Evolutionary conservation across 2,797 vertebrate genomes (phyloP), one percentile per base, ranked within the genome.

Genomic region (Netta rufina): DNA sequence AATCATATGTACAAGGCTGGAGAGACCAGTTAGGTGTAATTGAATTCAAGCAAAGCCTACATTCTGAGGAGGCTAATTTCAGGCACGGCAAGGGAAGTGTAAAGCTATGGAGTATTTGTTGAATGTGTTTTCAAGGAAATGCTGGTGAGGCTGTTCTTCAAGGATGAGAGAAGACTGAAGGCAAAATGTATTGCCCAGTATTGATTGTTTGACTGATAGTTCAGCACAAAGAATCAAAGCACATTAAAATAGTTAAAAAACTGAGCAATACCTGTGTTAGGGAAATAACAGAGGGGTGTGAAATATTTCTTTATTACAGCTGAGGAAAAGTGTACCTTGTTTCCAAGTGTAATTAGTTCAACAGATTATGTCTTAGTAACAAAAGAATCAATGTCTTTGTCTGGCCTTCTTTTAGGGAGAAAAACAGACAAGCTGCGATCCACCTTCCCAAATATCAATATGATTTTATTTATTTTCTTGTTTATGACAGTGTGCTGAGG

Each of bases 201-300:
- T 19, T 47, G 80, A 53, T 28, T 24, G 10, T 19, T 32, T 70
- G 74, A 61, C 39, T 13, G 53, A 66, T 27, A 75, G 22, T 67
- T 47, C 49, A 16, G 28, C 1, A 0, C n/a, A n/a, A 70, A 33
- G 53, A 43, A 66, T 25, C 47, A 62, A 67, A 80, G n/a, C 43
- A 21, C 36, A 13, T 53, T 33, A 57, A 33, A 76, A 6, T 14
- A 71, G 39, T 58, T 28, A 20, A 47, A 32, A 30, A 88, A 32
- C 15, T 9, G 30, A n/a, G 20, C 1, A 1, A 32, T 14, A 8
- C 12, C 2, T 2, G 7, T 7, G 22, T 25, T 32, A 15, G 62
- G 47, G 70, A 84, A 75, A 66, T 5, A 32, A 45, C 11, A 33
- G 51, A 65, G 60, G 28, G 60, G 39, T 5, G 60, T 1, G 18